Conservation (phyloP, 2,888 invertebrate species). For the Himalopsyche japonica region DNA sequence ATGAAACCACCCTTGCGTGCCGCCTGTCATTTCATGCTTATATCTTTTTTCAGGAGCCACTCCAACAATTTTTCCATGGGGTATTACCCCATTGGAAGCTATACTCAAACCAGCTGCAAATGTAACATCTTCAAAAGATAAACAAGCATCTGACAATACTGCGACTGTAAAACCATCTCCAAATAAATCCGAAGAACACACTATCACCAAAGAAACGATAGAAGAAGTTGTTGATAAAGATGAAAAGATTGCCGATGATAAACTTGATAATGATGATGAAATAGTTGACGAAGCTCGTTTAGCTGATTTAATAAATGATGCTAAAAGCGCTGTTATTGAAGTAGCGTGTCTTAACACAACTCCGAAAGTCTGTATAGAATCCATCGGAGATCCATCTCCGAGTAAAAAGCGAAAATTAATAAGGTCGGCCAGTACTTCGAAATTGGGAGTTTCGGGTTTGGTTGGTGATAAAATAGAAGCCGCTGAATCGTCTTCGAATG, state of each 20-base stretch:
- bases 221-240: neutral
- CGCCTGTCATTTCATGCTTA: too few relatives aligned
- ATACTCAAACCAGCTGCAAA: slow-evolving; percentile 43
- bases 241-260: slow-evolving; percentile 19
- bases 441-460: slow-evolving; percentile 7
- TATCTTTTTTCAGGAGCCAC: slow-evolving; percentile 61
- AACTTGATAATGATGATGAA: neutral
- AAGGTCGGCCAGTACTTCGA: neutral
- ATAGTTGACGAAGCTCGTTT: slow-evolving; percentile 44
- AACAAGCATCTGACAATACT: slow-evolving; percentile 28
- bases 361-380: neutral
- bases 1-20: too few relatives aligned
- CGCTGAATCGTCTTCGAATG: neutral
- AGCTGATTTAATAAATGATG: slow-evolving; percentile 44
- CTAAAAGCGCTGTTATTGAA: slow-evolving; percentile 44
- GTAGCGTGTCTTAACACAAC: neutral
- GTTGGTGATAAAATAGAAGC: neutral
- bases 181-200: neutral
- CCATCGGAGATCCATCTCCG: neutral
- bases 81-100: slow-evolving; percentile 45
- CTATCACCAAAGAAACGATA: neutral
- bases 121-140: slow-evolving; percentile 38
- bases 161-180: slow-evolving; percentile 16
- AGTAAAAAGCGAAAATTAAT: neutral
- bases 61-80: slow-evolving; percentile 74